Percentiles rank a stretch among this genome's conserved stretches.
Evolutionary conservation across 2,797 vertebrate species (phyloP).

Genomic region (Pseudocheirus occidentalis): DNA sequence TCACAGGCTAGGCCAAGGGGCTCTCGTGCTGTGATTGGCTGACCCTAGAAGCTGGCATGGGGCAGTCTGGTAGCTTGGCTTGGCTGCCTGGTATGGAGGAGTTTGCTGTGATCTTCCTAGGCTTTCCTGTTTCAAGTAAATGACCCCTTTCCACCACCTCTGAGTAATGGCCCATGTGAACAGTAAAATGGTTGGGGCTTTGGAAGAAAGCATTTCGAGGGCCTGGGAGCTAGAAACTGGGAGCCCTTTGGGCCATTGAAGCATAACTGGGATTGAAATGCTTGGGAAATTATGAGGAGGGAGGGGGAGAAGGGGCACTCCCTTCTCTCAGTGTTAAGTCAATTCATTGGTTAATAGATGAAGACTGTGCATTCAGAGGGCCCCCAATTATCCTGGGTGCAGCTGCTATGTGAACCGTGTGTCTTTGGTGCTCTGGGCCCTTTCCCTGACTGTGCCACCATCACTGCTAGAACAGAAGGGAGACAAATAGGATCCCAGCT

Average conservation of each 20-base stretch:
- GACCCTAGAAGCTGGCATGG: neutral
- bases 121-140: neutral
- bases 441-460: neutral
- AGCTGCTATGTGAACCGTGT: neutral
- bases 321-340: neutral
- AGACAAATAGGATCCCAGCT: neutral
- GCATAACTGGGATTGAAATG: neutral
- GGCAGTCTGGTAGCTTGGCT: neutral
- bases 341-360: neutral
- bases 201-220: neutral
- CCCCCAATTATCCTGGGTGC: neutral
- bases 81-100: neutral
- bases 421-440: neutral
- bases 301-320: neutral
- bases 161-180: neutral
- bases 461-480: neutral
- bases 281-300: neutral
- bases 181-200: neutral
- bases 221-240: neutral
- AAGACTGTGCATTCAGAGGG: neutral
- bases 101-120: neutral
- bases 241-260: neutral
- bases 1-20: neutral
- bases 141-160: neutral
- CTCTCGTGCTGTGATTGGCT: neutral